Base-by-base conservation (phyloP, 1,140 invertebrate species). In the Drosophila tristis region DNA sequence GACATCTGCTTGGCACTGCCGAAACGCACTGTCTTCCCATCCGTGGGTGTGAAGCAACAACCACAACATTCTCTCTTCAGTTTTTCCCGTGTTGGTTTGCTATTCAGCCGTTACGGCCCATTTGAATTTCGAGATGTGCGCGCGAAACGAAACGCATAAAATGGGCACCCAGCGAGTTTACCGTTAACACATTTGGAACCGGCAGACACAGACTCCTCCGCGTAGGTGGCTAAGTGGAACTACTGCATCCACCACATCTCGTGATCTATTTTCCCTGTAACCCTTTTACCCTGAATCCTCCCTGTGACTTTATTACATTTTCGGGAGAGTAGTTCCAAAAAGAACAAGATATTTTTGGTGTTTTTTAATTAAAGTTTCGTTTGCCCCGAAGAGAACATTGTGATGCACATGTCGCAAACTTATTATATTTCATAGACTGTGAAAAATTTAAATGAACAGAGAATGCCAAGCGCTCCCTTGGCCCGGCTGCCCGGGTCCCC, bases 371-470 rank as follows among this genome's bases (percentile, higher is more conserved):
- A 76, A 79, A 61, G 56, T 47, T 29, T 31, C 26, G 45, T 51
- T 44, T 31, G 58, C 35, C 35, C 50, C 39, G 20, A 47, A 48
- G 53, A 48, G 50, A 26, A 47, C 39, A 20, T 25, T 43, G 54
- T 54, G 42, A 57, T 50, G 75, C 85, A 90, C 81, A 86, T 90
- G 87, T 82, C 87, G 74, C 81, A 90, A 90, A 86, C 87, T 90
- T 90, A 90, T 90, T 86, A 90, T 80, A 90, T 90, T 90, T 86
- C 81, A 90, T 90, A 90, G 87, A 90, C 87, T 90, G 87, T 90
- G 87, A 86, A 90, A 90, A 87, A 90, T 90, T 81, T 80, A 70
- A 61, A 63, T 66, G 78, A 79, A 80, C 75, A 57, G 48, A 74
- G 76, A 81, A 66, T 73, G 66, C 66, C 53, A 62, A 26, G 65